Evolutionary conservation across 2,888 invertebrate genomes (phyloP).

Genomic region (Aphodius sticticus): DNA sequence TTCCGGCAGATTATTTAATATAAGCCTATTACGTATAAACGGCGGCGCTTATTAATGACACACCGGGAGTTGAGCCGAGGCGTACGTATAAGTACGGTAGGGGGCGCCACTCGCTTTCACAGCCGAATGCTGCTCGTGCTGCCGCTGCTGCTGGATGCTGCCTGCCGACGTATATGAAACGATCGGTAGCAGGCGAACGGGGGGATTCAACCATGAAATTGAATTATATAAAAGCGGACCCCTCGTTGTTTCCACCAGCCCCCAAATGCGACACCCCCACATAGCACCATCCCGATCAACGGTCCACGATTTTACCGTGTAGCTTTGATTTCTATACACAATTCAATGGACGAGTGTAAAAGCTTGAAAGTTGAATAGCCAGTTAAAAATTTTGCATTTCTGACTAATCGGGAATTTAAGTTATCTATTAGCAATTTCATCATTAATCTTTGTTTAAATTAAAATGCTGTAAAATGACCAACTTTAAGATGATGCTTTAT

Average conservation of each 20-base stretch:
- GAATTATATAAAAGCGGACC: constrained; percentile 60
- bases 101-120: constrained; percentile 21
- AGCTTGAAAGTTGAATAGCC: background rate
- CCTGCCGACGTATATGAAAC: constrained; percentile 48
- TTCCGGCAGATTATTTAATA: constrained; percentile 57
- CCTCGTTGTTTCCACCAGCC: constrained; percentile 15
- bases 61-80: constrained; percentile 12
- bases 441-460: too few species aligned
- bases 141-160: constrained; percentile 26
- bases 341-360: background rate
- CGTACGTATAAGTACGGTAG: constrained; percentile 20
- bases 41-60: constrained; percentile 52
- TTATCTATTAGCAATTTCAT: too few species aligned
- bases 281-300: background rate
- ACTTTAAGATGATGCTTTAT: too few species aligned
- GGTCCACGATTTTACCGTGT: background rate
- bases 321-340: constrained; percentile 19
- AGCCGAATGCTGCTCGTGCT: constrained; percentile 1
- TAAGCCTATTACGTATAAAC: constrained; percentile 55
- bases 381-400: too few species aligned
- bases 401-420: too few species aligned
- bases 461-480: too few species aligned
- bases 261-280: background rate
- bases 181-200: constrained; percentile 51
- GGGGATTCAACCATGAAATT: constrained; percentile 62